Percentiles rank a stretch among this genome's conserved stretches.
Evolutionary conservation across 2,797 vertebrate genomes (phyloP).

Genomic region (Ctenosaura bakeri): DNA sequence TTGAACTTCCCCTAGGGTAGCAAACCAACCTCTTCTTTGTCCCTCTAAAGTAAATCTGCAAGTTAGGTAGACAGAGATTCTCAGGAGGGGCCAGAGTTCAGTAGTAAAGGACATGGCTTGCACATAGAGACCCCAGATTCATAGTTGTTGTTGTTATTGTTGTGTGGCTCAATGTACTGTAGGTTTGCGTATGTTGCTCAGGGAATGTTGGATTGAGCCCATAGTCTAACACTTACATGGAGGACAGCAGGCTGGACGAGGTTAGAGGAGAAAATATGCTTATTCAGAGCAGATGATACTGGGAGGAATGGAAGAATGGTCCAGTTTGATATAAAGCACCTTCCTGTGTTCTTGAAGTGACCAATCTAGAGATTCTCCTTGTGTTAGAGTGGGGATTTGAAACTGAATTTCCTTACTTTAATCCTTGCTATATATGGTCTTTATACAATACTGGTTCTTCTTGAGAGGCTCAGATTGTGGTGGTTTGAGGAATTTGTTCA

Average conservation of each 20-base stretch:
- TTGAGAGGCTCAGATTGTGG: neutral
- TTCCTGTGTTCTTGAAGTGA: neutral
- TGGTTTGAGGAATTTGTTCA: too few relatives aligned
- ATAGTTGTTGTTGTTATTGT: too few relatives aligned
- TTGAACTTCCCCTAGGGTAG: neutral
- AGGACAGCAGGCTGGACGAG: neutral
- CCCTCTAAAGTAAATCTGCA: neutral
- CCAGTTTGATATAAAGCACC: neutral
- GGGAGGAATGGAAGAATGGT: neutral
- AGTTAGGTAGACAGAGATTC: neutral
- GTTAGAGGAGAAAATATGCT: neutral
- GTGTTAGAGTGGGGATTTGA: neutral
- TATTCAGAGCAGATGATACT: neutral
- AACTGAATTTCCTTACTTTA: neutral
- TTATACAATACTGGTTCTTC: neutral
- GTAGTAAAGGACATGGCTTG: neutral
- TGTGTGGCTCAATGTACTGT: too few relatives aligned
- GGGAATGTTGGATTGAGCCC: neutral
- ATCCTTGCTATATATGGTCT: too few relatives aligned
- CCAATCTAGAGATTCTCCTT: neutral
- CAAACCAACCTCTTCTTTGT: neutral
- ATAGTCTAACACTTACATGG: neutral
- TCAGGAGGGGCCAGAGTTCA: neutral
- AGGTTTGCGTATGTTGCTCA: too few relatives aligned
- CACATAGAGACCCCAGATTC: too few relatives aligned